These are phyloP conservation scores for Hapalemur alaotrensis DNA, from an alignment of 2,797 vertebrate species.

Conservation along the genomic window DNA sequence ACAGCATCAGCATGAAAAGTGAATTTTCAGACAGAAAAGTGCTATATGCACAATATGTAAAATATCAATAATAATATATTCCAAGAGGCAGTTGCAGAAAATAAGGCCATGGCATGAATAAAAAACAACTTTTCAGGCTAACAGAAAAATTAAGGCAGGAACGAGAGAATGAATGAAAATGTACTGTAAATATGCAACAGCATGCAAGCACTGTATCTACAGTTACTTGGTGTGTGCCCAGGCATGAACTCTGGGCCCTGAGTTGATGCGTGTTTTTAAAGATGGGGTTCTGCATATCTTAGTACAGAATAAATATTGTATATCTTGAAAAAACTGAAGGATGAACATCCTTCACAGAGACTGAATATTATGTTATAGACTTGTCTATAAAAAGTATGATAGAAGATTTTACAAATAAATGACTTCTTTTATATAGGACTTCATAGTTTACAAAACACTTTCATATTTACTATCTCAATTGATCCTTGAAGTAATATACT, in stretches of 20 bases:
- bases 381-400: slow-evolving; percentile 4
- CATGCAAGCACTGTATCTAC: not conserved
- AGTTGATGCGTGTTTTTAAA: not conserved
- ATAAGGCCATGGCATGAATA: slow-evolving; percentile 57
- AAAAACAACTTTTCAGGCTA: slow-evolving; percentile 35
- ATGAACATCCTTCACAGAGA: not conserved
- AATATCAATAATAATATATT: slow-evolving; percentile 64
- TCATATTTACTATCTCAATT: not conserved
- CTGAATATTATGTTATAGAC: not conserved
- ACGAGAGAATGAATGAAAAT: slow-evolving; percentile 50
- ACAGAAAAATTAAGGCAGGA: slow-evolving; percentile 49
- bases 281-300: not conserved
- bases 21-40: slow-evolving; percentile 51
- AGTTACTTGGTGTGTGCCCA: not conserved
- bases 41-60: slow-evolving; percentile 62
- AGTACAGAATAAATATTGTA: not conserved
- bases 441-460: not conserved
- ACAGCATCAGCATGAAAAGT: slow-evolving; percentile 61
- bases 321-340: not conserved
- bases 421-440: not conserved
- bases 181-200: not conserved
- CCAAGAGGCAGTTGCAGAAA: slow-evolving; percentile 52
- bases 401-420: slow-evolving; percentile 16
- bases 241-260: not conserved
- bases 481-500: not conserved